A percentile compares a stretch with the other conserved stretches of the same genome.
Evolutionary conservation across 1,140 invertebrate genomes (phyloP).

Genomic region (Drosophila tristis): DNA sequence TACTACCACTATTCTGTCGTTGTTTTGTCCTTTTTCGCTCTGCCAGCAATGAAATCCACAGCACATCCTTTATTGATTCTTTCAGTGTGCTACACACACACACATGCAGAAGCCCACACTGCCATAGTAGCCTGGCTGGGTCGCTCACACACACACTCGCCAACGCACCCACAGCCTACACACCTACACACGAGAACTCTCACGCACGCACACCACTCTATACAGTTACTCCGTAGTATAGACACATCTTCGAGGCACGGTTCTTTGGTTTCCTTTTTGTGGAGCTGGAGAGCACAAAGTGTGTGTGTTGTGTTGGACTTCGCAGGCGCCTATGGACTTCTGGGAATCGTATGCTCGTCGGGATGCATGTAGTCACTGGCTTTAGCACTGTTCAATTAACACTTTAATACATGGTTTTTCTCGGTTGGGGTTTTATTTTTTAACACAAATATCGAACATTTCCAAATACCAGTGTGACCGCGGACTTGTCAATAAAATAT

Average conservation of each 20-base stretch:
- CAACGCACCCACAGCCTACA: conserved; percentile 48
- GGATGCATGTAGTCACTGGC: too few species aligned
- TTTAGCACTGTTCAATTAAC: conserved; percentile 14
- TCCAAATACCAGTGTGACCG: conserved; percentile 59
- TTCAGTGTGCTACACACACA: conserved; percentile 69
- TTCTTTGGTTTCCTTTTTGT: conserved; percentile 2
- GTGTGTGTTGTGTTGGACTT: too few species aligned
- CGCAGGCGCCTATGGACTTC: too few species aligned
- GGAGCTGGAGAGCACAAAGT: too few species aligned
- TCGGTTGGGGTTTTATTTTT: conserved; percentile 46
- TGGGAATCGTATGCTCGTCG: too few species aligned
- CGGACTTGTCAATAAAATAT: not conserved
- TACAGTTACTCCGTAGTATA: conserved; percentile 63
- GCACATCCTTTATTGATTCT: conserved; percentile 82
- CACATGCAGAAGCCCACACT: conserved; percentile 32
- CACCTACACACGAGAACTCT: conserved; percentile 50
- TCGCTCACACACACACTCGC: conserved; percentile 50
- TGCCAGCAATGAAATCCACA: conserved; percentile 55
- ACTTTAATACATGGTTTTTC: conserved; percentile 37
- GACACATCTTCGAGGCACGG: conserved; percentile 46
- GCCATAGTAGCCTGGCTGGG: conserved; percentile 30
- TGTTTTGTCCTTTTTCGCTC: conserved; percentile 37
- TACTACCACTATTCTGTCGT: conserved; percentile 37
- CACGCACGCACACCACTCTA: conserved; percentile 49
- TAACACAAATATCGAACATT: conserved; percentile 73